Percentiles rank a stretch among this genome's conserved stretches.
These are phyloP conservation scores for Eucidaris tribuloides DNA, from an alignment of 35 echinoderm and acorn worm species.

Conservation along the genomic window DNA sequence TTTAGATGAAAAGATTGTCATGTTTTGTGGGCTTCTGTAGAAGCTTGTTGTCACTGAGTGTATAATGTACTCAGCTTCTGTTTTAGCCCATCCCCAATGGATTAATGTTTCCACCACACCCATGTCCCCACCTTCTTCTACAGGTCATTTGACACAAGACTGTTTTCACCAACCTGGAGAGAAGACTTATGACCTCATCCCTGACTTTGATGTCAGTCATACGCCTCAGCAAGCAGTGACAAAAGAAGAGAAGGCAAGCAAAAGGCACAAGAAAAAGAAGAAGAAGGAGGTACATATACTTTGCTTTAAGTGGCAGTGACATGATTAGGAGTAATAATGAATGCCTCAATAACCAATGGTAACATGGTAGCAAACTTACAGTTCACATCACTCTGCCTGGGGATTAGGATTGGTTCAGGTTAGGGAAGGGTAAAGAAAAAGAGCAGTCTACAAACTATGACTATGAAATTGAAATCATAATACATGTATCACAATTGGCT, in stretches of 20 bases:
- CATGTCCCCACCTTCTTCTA: background rate
- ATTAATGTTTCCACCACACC: background rate
- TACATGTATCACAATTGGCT: too few species aligned
- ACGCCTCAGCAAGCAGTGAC: conserved; percentile 1
- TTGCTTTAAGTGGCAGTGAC: too few species aligned
- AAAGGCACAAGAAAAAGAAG: conserved; percentile 41
- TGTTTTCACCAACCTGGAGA: conserved; percentile 63
- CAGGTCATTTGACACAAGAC: conserved; percentile 73
- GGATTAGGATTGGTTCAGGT: too few species aligned
- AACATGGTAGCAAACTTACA: too few species aligned
- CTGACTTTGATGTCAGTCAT: conserved; percentile 50
- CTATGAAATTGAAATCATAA: too few species aligned
- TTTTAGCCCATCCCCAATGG: background rate
- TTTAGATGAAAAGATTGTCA: background rate
- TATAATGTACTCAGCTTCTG: background rate
- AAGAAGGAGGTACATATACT: conserved; percentile 61
- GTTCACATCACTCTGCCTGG: too few species aligned
- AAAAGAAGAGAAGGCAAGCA: background rate
- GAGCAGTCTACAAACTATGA: too few species aligned
- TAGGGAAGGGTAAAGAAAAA: too few species aligned
- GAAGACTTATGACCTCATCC: conserved; percentile 82
- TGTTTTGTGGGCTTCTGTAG: background rate
- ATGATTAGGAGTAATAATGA: too few species aligned
- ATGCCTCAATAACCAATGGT: too few species aligned
- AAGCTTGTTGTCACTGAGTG: too few species aligned